Conservation (phyloP, 2,888 invertebrate genomes). For the Nymphalis c-album region DNA sequence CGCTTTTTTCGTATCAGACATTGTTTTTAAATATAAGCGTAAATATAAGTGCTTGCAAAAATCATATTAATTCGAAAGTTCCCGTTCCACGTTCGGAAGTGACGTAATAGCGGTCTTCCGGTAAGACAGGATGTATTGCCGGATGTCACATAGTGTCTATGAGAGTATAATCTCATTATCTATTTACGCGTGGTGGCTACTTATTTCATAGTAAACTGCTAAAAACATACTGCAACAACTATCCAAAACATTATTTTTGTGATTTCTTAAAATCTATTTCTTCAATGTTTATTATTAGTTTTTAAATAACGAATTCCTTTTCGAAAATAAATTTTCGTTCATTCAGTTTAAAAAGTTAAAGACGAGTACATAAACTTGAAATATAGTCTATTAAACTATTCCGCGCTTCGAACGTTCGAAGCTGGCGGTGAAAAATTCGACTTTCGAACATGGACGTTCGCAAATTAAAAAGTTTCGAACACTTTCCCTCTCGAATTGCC, state of each 20-base stretch:
- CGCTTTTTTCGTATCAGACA: too few species aligned
- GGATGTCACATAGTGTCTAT: slow-evolving; percentile 49
- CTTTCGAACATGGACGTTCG: slow-evolving; percentile 57
- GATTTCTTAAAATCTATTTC: too few species aligned
- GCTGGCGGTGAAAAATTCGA: slow-evolving; percentile 68
- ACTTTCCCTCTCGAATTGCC: slow-evolving; percentile 67
- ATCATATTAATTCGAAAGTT: slow-evolving; percentile 14
- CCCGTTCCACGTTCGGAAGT: slow-evolving; percentile 14
- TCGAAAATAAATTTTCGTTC: background rate
- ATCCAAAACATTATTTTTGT: too few species aligned
- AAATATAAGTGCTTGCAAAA: slow-evolving; percentile 6
- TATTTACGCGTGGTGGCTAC: slow-evolving; percentile 20
- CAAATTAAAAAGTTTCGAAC: slow-evolving; percentile 75
- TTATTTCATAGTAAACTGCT: background rate
- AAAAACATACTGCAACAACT: background rate
- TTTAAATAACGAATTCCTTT: background rate
- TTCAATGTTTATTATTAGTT: background rate
- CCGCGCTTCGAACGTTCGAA: slow-evolving; percentile 46
- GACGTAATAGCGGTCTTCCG: slow-evolving; percentile 61
- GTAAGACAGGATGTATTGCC: slow-evolving; percentile 51
- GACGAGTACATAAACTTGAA: slow-evolving; percentile 32
- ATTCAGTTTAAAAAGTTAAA: slow-evolving; percentile 21
- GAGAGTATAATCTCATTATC: slow-evolving; percentile 41
- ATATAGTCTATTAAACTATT: slow-evolving; percentile 52
- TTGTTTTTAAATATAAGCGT: too few species aligned